phyloP scores from a whole-genome alignment of 2,797 vertebrate species.

The Bryconaethiops microstoma region DNA sequence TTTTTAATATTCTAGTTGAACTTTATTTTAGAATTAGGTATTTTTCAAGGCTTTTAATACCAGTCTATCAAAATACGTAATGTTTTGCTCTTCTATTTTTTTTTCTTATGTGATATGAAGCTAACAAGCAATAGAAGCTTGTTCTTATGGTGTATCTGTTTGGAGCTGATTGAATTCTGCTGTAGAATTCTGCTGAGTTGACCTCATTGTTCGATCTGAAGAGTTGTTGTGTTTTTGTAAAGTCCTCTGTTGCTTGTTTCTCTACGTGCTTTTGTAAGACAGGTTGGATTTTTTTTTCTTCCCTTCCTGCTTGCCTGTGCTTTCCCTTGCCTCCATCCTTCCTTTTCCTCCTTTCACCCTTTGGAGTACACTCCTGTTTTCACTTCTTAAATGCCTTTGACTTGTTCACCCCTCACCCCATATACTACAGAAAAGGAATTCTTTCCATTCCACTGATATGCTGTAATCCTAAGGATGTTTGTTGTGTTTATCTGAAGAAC shows the following conservation, averaged over 20 bases:
- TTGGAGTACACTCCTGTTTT: neutral
- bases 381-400: neutral
- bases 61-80: too few species aligned
- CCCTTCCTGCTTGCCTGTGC: slow-evolving; percentile 35
- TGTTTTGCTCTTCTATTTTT: too few species aligned
- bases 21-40: too few species aligned
- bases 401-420: neutral
- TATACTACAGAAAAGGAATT: neutral
- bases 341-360: slow-evolving; percentile 3
- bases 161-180: too few species aligned
- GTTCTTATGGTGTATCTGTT: too few species aligned
- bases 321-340: neutral
- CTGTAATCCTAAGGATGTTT: neutral
- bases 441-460: neutral
- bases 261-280: slow-evolving; percentile 41
- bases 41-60: too few species aligned
- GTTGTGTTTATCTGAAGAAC: neutral
- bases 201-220: neutral
- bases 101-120: too few species aligned
- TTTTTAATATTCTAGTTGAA: too few species aligned
- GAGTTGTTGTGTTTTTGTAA: neutral
- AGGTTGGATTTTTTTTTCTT: slow-evolving; percentile 66
- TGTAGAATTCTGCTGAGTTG: too few species aligned
- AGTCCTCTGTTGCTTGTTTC: neutral
- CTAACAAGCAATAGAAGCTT: too few species aligned